Conservation (phyloP, 2,113 vertebrate species). For the Daphoenositta chrysoptera region DNA sequence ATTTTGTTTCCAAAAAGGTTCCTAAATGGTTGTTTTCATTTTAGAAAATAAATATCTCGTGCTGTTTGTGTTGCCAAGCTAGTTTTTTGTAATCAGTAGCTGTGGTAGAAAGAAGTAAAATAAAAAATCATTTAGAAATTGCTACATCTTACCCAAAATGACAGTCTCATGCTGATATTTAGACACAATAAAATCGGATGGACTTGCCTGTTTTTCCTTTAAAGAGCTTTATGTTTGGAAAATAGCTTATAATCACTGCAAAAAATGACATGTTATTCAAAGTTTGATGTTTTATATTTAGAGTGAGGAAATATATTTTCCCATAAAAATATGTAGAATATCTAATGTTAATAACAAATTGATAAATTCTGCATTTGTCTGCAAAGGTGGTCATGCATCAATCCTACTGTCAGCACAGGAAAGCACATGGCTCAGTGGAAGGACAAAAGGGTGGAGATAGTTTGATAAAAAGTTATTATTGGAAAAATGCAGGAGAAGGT, state of each 20-base stretch:
- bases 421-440: neutral
- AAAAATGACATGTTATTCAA: neutral
- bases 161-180: neutral
- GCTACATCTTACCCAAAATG: neutral
- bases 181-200: neutral
- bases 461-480: neutral
- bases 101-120: neutral
- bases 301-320: neutral
- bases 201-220: neutral
- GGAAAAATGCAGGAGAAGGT: neutral
- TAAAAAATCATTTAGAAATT: neutral
- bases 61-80: neutral
- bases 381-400: neutral
- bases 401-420: neutral
- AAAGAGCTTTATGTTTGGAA: neutral
- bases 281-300: neutral
- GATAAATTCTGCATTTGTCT: neutral
- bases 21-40: neutral
- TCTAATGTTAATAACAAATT: neutral
- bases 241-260: neutral
- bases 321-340: neutral
- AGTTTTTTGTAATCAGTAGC: neutral
- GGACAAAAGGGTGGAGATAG: neutral
- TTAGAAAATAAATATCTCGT: neutral
- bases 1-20: neutral